A percentile compares a stretch with the other conserved stretches of the same genome.
These are phyloP conservation scores for Menura novaehollandiae DNA, from an alignment of 2,113 vertebrate genomes.

Conservation along the genomic window DNA sequence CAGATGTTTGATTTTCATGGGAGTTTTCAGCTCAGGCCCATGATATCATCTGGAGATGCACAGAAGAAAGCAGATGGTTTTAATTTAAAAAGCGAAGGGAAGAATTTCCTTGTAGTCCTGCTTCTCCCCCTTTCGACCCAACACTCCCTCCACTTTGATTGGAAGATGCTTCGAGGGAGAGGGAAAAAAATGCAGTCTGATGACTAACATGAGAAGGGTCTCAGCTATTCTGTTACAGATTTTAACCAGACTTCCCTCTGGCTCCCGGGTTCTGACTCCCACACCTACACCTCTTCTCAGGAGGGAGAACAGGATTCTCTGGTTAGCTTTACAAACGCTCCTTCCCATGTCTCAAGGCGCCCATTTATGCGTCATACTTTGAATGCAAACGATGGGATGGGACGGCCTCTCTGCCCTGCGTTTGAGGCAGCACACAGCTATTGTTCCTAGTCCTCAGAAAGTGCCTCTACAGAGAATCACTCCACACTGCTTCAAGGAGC, in stretches of 20 bases:
- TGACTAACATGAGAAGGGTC: constrained; percentile 37
- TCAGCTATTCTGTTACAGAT: constrained; percentile 10
- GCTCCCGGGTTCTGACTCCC: constrained; percentile 27
- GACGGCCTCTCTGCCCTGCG: not conserved
- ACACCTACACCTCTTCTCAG: constrained; percentile 57
- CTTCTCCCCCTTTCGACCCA: not conserved
- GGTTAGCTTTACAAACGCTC: constrained; percentile 28
- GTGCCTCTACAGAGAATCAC: not conserved
- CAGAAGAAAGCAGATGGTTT: constrained; percentile 53
- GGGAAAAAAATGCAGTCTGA: not conserved
- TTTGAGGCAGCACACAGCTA: not conserved
- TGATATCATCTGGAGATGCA: constrained; percentile 62
- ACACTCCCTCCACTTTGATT: not conserved
- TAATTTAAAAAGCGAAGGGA: constrained; percentile 4
- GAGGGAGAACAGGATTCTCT: constrained; percentile 64
- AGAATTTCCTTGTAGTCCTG: constrained; percentile 29
- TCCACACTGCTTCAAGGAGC: not conserved
- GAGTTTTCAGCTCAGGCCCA: constrained; percentile 35
- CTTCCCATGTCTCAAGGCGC: constrained; percentile 48
- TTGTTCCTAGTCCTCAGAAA: not conserved
- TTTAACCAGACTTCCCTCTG: constrained; percentile 51
- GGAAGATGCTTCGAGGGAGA: not conserved
- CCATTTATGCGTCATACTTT: constrained; percentile 33
- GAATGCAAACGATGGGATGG: not conserved
- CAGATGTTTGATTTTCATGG: constrained; percentile 58